Conservation (phyloP, 2,888 invertebrate species). For the Isoperla grammatica region DNA sequence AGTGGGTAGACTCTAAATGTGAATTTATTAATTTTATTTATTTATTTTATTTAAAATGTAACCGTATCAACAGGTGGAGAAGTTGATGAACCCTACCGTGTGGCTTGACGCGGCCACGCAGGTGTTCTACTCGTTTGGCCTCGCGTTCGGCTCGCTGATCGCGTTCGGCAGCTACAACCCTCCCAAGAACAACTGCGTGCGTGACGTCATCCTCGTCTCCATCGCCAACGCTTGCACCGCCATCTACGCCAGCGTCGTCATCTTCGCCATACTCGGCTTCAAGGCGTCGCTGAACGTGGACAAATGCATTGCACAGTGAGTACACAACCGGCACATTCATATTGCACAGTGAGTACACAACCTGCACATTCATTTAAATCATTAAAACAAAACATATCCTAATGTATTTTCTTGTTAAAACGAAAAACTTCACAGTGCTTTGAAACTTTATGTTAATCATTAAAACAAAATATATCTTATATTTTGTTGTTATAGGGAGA, state of each 20-base stretch:
- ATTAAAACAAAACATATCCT: too few relatives aligned
- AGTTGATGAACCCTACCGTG: conserved; percentile 78
- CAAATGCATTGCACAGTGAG: conserved; percentile 70
- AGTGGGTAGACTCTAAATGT: too few relatives aligned
- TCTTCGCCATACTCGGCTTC: conserved; percentile 92
- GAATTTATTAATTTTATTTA: too few relatives aligned
- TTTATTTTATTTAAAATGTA: too few relatives aligned
- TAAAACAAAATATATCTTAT: too few relatives aligned
- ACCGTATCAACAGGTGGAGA: conserved; percentile 67
- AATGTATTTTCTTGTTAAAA: too few relatives aligned
- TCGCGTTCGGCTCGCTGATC: conserved; percentile 92
- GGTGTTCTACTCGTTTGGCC: conserved; percentile 92
- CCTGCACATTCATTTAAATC: too few relatives aligned
- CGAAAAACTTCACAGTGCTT: too few relatives aligned
- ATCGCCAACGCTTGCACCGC: conserved; percentile 91
- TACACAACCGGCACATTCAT: too few relatives aligned
- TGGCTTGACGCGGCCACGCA: conserved; percentile 97
- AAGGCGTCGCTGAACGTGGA: conserved; percentile 90
- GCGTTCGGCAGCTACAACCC: conserved; percentile 95
- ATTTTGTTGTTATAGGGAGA: too few relatives aligned
- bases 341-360: too few relatives aligned
- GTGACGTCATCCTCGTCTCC: conserved; percentile 86
- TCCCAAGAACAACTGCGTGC: conserved; percentile 88
- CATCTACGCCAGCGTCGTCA: conserved; percentile 90
- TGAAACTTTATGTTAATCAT: too few relatives aligned